Base-by-base conservation (phyloP, 2,888 invertebrate species). In the Synergus itoensis region DNA sequence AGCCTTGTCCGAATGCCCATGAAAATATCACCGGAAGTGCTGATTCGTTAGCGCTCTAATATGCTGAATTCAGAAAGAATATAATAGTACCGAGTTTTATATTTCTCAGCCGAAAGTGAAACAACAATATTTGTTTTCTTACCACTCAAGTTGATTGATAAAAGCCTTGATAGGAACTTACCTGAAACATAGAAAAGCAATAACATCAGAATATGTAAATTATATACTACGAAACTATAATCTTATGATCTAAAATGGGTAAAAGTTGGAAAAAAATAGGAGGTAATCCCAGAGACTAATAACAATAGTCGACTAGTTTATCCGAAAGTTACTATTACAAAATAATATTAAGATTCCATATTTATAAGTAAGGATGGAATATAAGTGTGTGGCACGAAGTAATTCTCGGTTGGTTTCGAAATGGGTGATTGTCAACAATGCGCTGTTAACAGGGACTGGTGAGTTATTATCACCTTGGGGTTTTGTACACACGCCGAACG, bases 381-480 rank as follows among this genome's bases (percentile, higher is more conserved):
- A 28, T 28, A n/a, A 53, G 53, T n/a, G n/a, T n/a, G n/a, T 8
- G 53, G 48, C 14, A 73, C 28, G 53, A 73, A 53, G 73, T 73
- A 73, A 73, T 73, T 3, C 53, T 16, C 28, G 53, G 73, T 36
- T 73, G 36, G 48, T 48, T 73, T 73, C 48, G 48, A 48, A 73
- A 73, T 73, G 53, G 73, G 73, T 53, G 73, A 73, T 53, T 73
- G 73, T 73, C 73, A 73, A 73, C 48, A 73, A 73, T 73, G 73
- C 73, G 48, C 48, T 73, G 73, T 73, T 53, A 73, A 73, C 73
- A 73, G 73, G 53, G 73, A 73, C 53, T 41, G 65, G 73, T 73
- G 73, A 73, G 73, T 73, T 73, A 73, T 73, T 43, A 67, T 67
- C 73, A 73, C 73, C 53, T 73, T 73, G 73, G 28, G 73, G 73